These are phyloP conservation scores for Drosophila falleni DNA, from an alignment of 2,888 invertebrate species.

Conservation along the genomic window DNA sequence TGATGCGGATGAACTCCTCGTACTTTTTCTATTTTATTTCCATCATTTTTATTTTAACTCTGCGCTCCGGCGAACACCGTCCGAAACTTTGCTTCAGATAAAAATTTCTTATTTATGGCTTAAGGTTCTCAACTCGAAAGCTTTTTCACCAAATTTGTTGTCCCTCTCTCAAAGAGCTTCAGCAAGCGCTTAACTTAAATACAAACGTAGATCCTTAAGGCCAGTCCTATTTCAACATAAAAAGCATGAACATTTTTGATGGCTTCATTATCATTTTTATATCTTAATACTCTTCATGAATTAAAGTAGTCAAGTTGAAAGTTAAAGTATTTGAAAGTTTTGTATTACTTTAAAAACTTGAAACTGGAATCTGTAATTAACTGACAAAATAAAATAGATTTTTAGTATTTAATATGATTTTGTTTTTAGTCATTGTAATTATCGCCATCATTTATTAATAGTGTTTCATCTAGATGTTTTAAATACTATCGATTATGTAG, in stretches of 20 bases:
- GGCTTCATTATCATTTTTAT: background rate
- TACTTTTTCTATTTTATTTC: constrained; percentile 78
- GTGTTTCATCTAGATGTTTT: background rate
- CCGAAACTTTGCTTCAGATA: constrained; percentile 78
- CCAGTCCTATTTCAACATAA: background rate
- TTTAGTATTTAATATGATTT: background rate
- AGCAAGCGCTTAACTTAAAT: constrained; percentile 21
- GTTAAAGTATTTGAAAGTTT: too few species aligned
- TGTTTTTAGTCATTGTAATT: background rate
- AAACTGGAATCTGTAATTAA: background rate
- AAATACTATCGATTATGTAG: background rate
- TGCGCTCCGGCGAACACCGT: constrained; percentile 68
- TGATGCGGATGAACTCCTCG: constrained; percentile 64
- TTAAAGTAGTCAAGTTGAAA: background rate
- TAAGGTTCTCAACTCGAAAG: constrained; percentile 70
- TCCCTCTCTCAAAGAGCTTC: background rate
- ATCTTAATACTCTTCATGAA: background rate
- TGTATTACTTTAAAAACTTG: too few species aligned
- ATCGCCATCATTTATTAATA: background rate
- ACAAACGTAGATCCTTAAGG: constrained; percentile 29
- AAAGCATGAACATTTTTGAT: background rate
- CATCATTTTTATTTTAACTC: constrained; percentile 76
- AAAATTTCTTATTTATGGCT: constrained; percentile 82
- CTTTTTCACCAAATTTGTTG: constrained; percentile 51
- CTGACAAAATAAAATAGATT: background rate